Percentiles rank a stretch among this genome's conserved stretches.
Conservation (phyloP, 2,797 vertebrate genomes). For the Aulostomus chinensis region DNA sequence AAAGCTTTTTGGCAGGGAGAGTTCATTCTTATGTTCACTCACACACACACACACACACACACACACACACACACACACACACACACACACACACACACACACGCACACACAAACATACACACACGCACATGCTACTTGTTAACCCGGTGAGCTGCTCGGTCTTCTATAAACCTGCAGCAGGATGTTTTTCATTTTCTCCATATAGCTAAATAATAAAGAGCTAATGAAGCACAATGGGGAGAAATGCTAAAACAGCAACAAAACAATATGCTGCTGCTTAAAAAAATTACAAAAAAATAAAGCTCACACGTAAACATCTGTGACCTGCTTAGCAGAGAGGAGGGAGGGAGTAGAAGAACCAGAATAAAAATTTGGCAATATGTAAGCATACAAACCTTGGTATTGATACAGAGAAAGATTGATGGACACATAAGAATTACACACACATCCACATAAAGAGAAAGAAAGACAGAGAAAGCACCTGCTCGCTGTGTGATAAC, state of each 20-base stretch:
- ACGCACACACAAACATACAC: too few relatives aligned
- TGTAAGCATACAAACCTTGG: neutral
- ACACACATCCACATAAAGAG: neutral
- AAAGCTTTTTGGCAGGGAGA: too few relatives aligned
- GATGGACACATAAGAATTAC: neutral
- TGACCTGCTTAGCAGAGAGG: slow-evolving; percentile 26
- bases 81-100: neutral
- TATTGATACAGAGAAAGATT: neutral
- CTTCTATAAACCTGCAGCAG: slow-evolving; percentile 6
- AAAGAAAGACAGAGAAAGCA: neutral
- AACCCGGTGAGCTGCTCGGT: too few relatives aligned
- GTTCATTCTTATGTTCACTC: too few relatives aligned
- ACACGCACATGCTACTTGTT: too few relatives aligned
- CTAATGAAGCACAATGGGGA: slow-evolving; percentile 24
- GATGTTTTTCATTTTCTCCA: slow-evolving; percentile 14
- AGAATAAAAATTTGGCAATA: slow-evolving; percentile 2
- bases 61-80: neutral
- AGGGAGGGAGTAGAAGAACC: neutral
- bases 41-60: neutral
- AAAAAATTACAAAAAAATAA: slow-evolving; percentile 9
- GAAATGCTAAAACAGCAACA: slow-evolving; percentile 17
- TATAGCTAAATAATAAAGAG: slow-evolving; percentile 13
- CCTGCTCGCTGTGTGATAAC: slow-evolving; percentile 28
- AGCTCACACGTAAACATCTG: slow-evolving; percentile 14
- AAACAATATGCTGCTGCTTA: slow-evolving; percentile 26